Percentiles rank a stretch among this genome's conserved stretches.
Conservation (phyloP, 2,113 vertebrate genomes). For the Takifugu flavidus region DNA sequence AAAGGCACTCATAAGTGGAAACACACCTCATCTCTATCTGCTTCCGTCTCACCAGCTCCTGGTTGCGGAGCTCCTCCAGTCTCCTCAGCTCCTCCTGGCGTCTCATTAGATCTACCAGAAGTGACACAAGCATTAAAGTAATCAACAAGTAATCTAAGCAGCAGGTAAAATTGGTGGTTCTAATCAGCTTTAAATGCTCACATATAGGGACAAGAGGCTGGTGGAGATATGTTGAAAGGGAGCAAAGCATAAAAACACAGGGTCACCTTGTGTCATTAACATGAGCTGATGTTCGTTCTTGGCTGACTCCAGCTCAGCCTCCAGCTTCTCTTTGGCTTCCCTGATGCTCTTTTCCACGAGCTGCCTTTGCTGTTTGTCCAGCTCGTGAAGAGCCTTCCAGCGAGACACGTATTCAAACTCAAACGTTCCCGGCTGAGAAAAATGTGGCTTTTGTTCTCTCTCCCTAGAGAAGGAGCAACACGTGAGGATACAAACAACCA, state of each 20-base stretch:
- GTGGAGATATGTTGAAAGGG: too few species aligned
- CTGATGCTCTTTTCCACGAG: constrained; percentile 93
- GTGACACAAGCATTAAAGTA: background rate
- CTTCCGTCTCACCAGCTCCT: constrained; percentile 95
- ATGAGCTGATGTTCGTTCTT: constrained; percentile 97
- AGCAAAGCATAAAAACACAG: background rate
- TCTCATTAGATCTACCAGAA: constrained; percentile 89
- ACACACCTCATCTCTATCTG: constrained; percentile 94
- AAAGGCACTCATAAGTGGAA: background rate
- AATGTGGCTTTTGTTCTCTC: constrained; percentile 87
- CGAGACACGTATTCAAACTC: constrained; percentile 97
- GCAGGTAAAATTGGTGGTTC: too few species aligned
- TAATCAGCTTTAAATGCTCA: too few species aligned
- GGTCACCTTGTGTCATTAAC: constrained; percentile 96
- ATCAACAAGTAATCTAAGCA: background rate
- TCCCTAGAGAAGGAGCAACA: constrained; percentile 71
- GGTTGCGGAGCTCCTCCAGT: constrained; percentile 94
- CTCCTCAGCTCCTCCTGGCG: constrained; percentile 94
- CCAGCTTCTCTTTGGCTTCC: constrained; percentile 95
- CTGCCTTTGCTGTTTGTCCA: constrained; percentile 94
- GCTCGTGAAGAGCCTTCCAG: constrained; percentile 96
- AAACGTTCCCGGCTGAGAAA: constrained; percentile 96
- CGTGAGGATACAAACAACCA: background rate
- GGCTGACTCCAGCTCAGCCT: constrained; percentile 96
- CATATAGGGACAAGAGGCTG: too few species aligned